Conservation (phyloP, 2,113 vertebrate genomes). For the Drymodes brunneopygia region DNA sequence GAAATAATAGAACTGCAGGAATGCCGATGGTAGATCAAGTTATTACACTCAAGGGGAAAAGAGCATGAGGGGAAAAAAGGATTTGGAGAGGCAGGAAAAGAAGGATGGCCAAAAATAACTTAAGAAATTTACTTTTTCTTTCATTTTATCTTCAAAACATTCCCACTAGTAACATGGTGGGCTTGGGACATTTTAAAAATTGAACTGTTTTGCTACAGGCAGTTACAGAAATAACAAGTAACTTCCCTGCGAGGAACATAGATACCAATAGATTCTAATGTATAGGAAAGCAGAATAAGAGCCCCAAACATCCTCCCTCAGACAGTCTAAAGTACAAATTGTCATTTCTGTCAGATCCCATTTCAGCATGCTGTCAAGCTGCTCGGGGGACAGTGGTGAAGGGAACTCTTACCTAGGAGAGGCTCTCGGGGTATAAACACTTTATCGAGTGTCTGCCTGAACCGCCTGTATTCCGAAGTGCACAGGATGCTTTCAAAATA, state of each 20-base stretch:
- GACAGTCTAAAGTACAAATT: neutral
- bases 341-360: neutral
- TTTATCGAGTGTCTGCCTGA: neutral
- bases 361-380: neutral
- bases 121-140: neutral
- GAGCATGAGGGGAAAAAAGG: neutral
- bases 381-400: neutral
- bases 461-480: neutral
- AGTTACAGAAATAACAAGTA: neutral
- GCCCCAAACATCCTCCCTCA: neutral
- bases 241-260: neutral
- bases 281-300: neutral
- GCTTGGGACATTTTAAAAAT: neutral
- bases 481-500: conserved; percentile 30
- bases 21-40: neutral
- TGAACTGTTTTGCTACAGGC: neutral
- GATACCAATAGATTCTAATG: neutral
- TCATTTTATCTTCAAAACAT: neutral
- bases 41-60: neutral
- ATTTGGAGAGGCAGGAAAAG: neutral
- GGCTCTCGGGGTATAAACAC: neutral
- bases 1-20: neutral
- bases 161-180: neutral
- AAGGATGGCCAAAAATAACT: neutral
- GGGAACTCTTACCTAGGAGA: conserved; percentile 26